Base-by-base conservation (phyloP, 1,140 invertebrate species). In the Zaprionus africanus region DNA sequence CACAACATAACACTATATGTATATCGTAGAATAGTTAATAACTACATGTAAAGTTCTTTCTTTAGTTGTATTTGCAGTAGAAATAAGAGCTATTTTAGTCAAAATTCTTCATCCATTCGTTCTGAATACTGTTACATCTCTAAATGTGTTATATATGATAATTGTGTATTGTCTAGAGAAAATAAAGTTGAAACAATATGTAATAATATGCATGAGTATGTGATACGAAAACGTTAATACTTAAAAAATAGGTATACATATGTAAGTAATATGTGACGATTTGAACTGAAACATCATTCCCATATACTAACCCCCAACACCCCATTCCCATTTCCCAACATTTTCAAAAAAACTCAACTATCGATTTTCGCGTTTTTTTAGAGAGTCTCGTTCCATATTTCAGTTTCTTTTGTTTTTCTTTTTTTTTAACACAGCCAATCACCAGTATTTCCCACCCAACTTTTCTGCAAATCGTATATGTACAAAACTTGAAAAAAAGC, bases 341-440 rank as follows among this genome's bases (percentile, higher is more conserved):
- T 24, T 19, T 46, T 6, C 24, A 54, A 54, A 24, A n/a, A 26
- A n/a, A 9, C 15, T 46, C 58, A 19, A n/a, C 24, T 46, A 17
- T 61, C 41, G n/a, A 38, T 49, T 61, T 31, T 31, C 41, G n/a
- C 41, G n/a, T 17, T 46, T 46, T 46, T 17, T 46, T 46, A 34
- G 67, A 49, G 54, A 43, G 64, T 59, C 59, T 54, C 57, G 65
- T 43, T 54, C 28, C 49, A 53, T 60, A 15, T 78, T 71, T 54
- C 43, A 61, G 17, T 61, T 38, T 38, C 54, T 63, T 22, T 68
- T 66, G 61, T 66, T 41, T 51, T 66, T 38, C 53, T 60, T 74
- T 66, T 54, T 61, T 88, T 75, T 74, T 82, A 82, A 90, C 85
- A 90, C 85, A 90, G 85, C 85, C 85, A 90, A 90, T 90, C 86